Evolutionary conservation across 1,140 invertebrate genomes (phyloP).

Genomic region (Apocrypta bakeri): DNA sequence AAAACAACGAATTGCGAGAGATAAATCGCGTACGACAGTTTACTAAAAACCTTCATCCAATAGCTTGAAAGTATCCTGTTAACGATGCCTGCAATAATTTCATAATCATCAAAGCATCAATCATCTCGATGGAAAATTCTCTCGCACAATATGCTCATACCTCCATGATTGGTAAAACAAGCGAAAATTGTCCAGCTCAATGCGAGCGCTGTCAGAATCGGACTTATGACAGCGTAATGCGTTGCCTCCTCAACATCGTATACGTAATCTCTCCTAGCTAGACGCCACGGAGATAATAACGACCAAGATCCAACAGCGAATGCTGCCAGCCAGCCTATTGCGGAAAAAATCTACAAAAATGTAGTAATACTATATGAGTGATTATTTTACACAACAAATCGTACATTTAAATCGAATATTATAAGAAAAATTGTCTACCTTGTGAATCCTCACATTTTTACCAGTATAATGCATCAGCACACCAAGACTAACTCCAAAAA

Average conservation of each 20-base stretch:
- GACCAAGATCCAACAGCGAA: slow-evolving; percentile 74
- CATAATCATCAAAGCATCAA: too few relatives aligned
- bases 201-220: slow-evolving; percentile 77
- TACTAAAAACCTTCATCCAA: slow-evolving; percentile 79
- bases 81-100: slow-evolving; percentile 76
- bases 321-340: slow-evolving; percentile 76
- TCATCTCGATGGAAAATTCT: background rate
- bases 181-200: slow-evolving; percentile 81
- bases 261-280: slow-evolving; percentile 76
- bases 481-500: slow-evolving; percentile 79
- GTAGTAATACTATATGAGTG: too few relatives aligned
- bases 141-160: slow-evolving; percentile 61
- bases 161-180: slow-evolving; percentile 77
- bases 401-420: slow-evolving; percentile 25
- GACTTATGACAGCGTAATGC: slow-evolving; percentile 79
- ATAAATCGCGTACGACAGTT: slow-evolving; percentile 85
- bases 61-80: slow-evolving; percentile 80
- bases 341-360: slow-evolving; percentile 70
- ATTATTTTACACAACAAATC: slow-evolving; percentile 29
- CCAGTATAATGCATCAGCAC: slow-evolving; percentile 76
- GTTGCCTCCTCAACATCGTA: slow-evolving; percentile 79
- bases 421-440: slow-evolving; percentile 61
- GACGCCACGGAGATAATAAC: slow-evolving; percentile 77
- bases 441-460: slow-evolving; percentile 67
- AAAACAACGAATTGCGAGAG: slow-evolving; percentile 82